Conservation (phyloP, 1,140 invertebrate genomes). For the Ceratina australensis region DNA sequence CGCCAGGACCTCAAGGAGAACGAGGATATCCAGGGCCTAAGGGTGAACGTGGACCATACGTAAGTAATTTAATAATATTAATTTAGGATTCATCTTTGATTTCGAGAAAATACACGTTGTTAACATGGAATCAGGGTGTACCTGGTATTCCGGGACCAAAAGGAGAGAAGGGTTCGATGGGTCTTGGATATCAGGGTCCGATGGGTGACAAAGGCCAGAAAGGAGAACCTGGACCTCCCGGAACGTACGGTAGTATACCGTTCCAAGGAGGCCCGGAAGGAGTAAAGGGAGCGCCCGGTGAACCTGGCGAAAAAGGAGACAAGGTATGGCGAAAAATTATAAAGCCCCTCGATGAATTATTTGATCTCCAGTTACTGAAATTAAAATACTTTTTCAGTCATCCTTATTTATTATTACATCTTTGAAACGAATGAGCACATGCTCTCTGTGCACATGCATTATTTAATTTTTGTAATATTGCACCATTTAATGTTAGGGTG, state of each 20-base stretch:
- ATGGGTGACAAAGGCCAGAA: constrained; percentile 87
- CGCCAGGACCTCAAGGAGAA: constrained; percentile 84
- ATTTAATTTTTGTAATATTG: background rate
- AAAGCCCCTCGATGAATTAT: no score
- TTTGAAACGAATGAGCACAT: no score
- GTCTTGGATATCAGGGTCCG: constrained; percentile 77
- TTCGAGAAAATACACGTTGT: no score
- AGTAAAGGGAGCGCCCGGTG: constrained; percentile 71
- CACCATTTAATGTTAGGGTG: constrained; percentile 71
- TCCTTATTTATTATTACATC: no score
- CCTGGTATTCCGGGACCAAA: constrained; percentile 82
- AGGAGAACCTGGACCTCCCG: constrained; percentile 82
- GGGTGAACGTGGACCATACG: constrained; percentile 81
- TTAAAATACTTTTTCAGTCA: no score
- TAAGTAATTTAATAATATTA: constrained; percentile 73
- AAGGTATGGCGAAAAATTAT: constrained; percentile 64
- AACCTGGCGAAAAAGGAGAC: constrained; percentile 81
- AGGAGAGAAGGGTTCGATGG: no score
- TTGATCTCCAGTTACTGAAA: no score
- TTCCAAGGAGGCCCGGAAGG: constrained; percentile 7
- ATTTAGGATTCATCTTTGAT: constrained; percentile 24
- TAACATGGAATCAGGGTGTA: constrained; percentile 26
- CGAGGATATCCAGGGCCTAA: constrained; percentile 81
- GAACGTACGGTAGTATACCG: constrained; percentile 49
- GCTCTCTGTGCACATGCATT: no score